Evolutionary conservation across 2,113 vertebrate genomes (phyloP), one percentile per base, ranked within the genome.

Genomic region (Antechinus stuartii): DNA sequence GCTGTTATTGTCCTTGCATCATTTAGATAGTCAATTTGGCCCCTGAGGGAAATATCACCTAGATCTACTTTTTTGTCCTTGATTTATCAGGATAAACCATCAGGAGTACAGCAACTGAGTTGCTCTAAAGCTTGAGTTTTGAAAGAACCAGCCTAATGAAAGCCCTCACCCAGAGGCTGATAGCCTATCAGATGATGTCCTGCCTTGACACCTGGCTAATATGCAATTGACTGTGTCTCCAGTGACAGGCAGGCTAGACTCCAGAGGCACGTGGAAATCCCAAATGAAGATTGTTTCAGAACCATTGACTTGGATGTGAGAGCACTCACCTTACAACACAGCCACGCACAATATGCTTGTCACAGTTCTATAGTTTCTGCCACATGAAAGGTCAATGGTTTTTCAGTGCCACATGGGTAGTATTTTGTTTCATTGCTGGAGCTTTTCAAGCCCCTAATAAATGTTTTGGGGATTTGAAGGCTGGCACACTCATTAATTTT

Each of bases 401-500:
- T 84, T 42, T 84, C n/a, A 84, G n/a, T 8, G n/a, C 35, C 68
- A 84, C 68, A 84, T 42, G 68, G 68, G n/a, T 42, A 84, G 68
- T 23, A 84, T 84, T 84, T 84, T 84, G n/a, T 84, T 84, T 84
- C 68, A 23, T 84, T 42, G 68, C 68, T 84, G 8, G 68, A 84
- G 68, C n/a, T 42, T 84, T 84, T 42, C 68, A 84, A 84, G 68
- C n/a, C 68, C n/a, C 68, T 84, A 84, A 84, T 84, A 84, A 84
- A 42, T 84, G 68, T 84, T 84, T 84, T 22, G 68, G 68, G 68
- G 68, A 84, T 84, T 84, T 84, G 68, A 84, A 84, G n/a, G n/a
- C 68, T 84, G 68, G 68, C n/a, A 84, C 68, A 84, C 68, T 84
- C 68, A 84, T 84, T 84, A 84, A 84, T 84, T 84, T 84, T 84